Conservation (phyloP, 2,113 vertebrate genomes). For the Panthera uncia region DNA sequence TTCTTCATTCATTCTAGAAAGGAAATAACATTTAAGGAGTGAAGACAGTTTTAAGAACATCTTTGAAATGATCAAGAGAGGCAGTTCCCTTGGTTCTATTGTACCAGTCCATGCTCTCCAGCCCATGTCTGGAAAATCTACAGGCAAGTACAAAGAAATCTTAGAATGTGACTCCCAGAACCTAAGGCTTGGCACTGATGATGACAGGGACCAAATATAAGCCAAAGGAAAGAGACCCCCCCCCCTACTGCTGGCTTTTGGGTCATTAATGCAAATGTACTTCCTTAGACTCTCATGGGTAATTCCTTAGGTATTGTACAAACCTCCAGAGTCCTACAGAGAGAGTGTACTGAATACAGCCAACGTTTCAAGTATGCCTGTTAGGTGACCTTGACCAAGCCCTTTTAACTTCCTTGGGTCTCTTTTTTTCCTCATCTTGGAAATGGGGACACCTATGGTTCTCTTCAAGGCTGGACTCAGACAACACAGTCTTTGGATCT, state of each 20-base stretch:
- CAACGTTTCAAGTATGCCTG: neutral
- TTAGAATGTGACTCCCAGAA: neutral
- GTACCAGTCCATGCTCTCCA: neutral
- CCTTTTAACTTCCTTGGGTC: neutral
- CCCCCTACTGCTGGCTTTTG: neutral
- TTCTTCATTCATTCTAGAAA: conserved; percentile 98
- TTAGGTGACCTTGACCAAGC: neutral
- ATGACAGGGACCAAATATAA: neutral
- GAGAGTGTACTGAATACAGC: neutral
- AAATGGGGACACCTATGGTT: neutral
- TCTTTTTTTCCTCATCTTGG: neutral
- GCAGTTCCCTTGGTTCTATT: neutral
- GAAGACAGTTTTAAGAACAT: conserved; percentile 49
- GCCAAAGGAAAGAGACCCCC: neutral
- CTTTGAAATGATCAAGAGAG: neutral
- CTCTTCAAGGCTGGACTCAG: neutral
- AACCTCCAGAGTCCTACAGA: neutral
- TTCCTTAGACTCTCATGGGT: neutral
- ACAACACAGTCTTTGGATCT: neutral
- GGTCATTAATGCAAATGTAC: neutral
- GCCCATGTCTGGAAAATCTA: neutral
- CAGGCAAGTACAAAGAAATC: neutral
- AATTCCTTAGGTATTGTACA: neutral
- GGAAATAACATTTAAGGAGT: conserved; percentile 34
- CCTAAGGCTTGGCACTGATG: neutral